Conservation (phyloP, 1,140 invertebrate species). For the Drosophila nigromelanica region DNA sequence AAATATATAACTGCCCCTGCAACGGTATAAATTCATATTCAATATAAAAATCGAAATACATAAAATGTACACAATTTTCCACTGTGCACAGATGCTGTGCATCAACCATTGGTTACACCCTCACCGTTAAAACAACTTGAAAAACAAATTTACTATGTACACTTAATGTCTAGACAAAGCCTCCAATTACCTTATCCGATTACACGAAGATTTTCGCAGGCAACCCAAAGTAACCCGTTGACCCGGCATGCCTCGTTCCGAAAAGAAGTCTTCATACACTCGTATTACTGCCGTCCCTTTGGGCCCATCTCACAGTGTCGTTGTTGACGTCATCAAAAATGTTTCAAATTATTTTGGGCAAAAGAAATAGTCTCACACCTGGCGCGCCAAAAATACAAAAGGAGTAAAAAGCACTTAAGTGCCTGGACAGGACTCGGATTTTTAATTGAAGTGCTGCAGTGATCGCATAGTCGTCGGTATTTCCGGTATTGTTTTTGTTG, state of each 20-base stretch:
- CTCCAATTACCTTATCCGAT: conserved; percentile 84
- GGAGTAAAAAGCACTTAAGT: conserved; percentile 78
- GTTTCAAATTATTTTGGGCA: conserved; percentile 71
- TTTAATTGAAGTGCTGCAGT: conserved; percentile 79
- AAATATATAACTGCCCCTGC: no score
- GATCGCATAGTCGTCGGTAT: conserved; percentile 41
- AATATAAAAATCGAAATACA: neutral
- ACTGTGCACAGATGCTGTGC: conserved; percentile 44
- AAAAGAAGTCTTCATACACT: conserved; percentile 55
- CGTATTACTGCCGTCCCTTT: conserved; percentile 69
- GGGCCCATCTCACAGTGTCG: conserved; percentile 36
- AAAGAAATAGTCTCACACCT: conserved; percentile 69
- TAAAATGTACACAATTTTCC: neutral
- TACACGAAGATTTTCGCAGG: conserved; percentile 79
- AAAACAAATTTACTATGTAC: conserved; percentile 81
- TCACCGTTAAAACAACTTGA: conserved; percentile 50
- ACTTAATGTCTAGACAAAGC: conserved; percentile 84
- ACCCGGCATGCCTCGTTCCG: conserved; percentile 64
- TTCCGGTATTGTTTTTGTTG: conserved; percentile 36
- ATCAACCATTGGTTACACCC: conserved; percentile 20
- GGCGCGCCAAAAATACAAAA: conserved; percentile 17
- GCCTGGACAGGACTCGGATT: conserved; percentile 62
- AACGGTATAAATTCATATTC: neutral
- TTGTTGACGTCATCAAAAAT: conserved; percentile 59
- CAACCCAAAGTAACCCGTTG: conserved; percentile 59